Percentiles rank a stretch among this genome's conserved stretches.
These are phyloP conservation scores for Xiphorhynchus elegans DNA, from an alignment of 2,113 vertebrate genomes.

Conservation along the genomic window DNA sequence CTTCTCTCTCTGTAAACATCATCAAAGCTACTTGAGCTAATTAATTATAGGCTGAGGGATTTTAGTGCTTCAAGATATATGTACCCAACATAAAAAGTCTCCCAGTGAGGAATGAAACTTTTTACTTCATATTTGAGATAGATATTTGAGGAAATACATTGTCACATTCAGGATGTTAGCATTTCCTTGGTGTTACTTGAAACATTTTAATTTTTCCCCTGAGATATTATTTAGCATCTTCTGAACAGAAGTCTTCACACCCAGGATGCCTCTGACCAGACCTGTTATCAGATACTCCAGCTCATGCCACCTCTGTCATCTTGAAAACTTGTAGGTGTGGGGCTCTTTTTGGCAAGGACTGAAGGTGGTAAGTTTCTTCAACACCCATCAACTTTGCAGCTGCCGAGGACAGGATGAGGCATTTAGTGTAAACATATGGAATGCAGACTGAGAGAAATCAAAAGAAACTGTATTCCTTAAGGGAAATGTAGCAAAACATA, in stretches of 20 bases:
- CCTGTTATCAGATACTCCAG: neutral
- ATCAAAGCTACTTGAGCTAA: slow-evolving; percentile 65
- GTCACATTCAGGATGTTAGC: neutral
- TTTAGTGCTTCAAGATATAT: slow-evolving; percentile 35
- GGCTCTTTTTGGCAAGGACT: neutral
- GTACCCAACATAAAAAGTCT: neutral
- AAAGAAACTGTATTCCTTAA: neutral
- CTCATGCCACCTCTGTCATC: neutral
- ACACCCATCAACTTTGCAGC: neutral
- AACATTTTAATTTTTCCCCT: neutral
- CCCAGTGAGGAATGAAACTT: neutral
- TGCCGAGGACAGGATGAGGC: neutral
- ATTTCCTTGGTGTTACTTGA: neutral
- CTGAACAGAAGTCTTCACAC: neutral
- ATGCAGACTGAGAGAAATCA: neutral
- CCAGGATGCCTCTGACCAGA: neutral
- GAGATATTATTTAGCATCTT: neutral
- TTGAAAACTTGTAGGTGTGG: neutral
- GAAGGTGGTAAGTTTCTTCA: slow-evolving; percentile 15
- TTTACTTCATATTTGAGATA: neutral
- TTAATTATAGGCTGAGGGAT: slow-evolving; percentile 53
- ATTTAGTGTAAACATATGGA: neutral
- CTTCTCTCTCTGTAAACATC: slow-evolving; percentile 47
- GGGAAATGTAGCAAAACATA: neutral
- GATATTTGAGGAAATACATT: neutral